Evolutionary conservation across 2,888 invertebrate species (phyloP), one percentile per base, ranked within the genome.

Genomic region (Harpalus rufipes): DNA sequence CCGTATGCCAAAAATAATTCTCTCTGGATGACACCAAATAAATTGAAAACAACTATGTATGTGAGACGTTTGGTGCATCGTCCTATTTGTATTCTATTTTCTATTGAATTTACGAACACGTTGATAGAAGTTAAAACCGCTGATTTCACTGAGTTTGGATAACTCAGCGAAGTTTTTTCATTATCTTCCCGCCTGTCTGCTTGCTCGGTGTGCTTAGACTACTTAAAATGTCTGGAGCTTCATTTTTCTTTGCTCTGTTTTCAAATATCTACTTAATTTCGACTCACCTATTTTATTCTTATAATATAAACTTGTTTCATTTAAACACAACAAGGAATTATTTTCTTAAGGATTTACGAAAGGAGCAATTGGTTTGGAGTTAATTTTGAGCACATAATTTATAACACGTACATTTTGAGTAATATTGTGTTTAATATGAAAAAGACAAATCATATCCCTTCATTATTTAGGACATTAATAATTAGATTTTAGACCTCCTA

Each of bases 111-210:
- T 12, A 32, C 32, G 44, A 44, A 44, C 1, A 44, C 7, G 44
- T 12, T 51, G 8, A 12, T 51, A 51, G 44, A 51, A 51, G 44
- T 51, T 51, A 12, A 25, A 63, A 21, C 12, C 25, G 5, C 63
- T 25, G 63, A 63, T 10, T 63, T 63, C 63, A 21, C 63, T 63
- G 21, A 63, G 63, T 63, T 63, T 63, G 10, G 63, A 21, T 63
- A 63, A 21, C 25, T 63, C 7, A 63, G 21, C 12, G 25, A 63
- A 63, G 21, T 63, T 63, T 63, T 63, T 63, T 63, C 63, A 63
- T 63, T 63, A 63, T 63, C 25, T 25, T 63, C 21, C 25, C 18
- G 63, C 25, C 63, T 63, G 63, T 21, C 5, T 25, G 21, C 25
- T 8, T 25, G 21, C 10, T 21, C 63, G 4, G 25, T 12, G 21